A percentile compares a stretch with the other conserved stretches of the same genome.
Conservation (phyloP, 2,888 invertebrate genomes). For the Nemoura dubitans region DNA sequence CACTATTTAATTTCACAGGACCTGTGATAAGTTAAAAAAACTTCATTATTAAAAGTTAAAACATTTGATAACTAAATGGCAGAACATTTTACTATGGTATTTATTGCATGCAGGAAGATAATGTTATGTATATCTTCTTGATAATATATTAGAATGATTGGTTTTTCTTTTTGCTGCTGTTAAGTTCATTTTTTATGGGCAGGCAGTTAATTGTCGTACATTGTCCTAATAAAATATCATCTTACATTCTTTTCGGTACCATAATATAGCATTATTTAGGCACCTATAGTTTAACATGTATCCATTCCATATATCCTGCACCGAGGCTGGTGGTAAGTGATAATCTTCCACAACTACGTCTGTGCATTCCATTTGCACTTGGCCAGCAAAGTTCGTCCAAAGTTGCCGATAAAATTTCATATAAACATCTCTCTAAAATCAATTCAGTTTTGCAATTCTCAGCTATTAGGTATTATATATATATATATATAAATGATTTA, state of each 20-base stretch:
- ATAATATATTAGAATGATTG: background rate
- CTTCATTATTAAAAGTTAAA: slow-evolving; percentile 5
- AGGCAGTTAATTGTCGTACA: background rate
- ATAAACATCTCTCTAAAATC: slow-evolving; percentile 31
- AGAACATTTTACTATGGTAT: background rate
- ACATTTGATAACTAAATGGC: slow-evolving; percentile 9
- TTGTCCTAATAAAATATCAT: slow-evolving; percentile 4
- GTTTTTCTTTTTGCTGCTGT: background rate
- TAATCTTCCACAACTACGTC: background rate
- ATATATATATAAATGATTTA: background rate
- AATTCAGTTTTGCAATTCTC: background rate
- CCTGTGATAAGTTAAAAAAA: background rate
- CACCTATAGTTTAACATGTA: background rate
- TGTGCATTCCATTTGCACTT: slow-evolving; percentile 40
- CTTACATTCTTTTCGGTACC: background rate
- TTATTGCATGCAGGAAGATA: slow-evolving; percentile 4
- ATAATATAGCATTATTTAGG: background rate
- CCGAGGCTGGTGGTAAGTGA: background rate
- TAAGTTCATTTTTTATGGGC: background rate
- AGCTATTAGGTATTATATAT: background rate
- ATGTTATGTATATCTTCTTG: background rate
- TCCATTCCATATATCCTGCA: slow-evolving; percentile 21
- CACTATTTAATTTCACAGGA: background rate
- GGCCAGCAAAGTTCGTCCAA: slow-evolving; percentile 42
- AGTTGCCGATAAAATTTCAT: slow-evolving; percentile 43